A percentile compares a stretch with the other conserved stretches of the same genome.
phyloP scores from a whole-genome alignment of 2,113 vertebrate species.

The Onychostoma macrolepis region DNA sequence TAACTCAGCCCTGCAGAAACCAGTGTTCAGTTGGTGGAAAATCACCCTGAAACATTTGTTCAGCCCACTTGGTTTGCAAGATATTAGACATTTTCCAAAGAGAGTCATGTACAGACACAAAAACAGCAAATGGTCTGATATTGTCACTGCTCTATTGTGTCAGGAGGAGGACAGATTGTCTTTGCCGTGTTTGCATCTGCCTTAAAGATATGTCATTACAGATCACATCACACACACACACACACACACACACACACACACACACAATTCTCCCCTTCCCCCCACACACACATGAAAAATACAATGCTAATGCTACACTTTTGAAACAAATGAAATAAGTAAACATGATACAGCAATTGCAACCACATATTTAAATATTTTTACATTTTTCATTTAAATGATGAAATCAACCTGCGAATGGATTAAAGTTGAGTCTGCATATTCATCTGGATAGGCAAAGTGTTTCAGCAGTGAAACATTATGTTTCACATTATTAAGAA shows the following conservation, averaged over 20 bases:
- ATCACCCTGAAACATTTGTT: constrained; percentile 34
- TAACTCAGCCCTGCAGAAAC: constrained; percentile 1
- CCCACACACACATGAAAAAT: neutral
- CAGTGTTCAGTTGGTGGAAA: constrained; percentile 3
- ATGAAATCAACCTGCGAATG: no score
- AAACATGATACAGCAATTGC: neutral
- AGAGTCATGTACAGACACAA: neutral
- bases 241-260: neutral
- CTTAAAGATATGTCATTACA: neutral
- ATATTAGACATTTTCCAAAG: neutral
- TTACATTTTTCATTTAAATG: no score
- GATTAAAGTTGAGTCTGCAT: neutral
- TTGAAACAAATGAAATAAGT: neutral
- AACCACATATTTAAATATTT: neutral
- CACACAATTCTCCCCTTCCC: neutral
- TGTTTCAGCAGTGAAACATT: no score
- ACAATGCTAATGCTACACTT: neutral
- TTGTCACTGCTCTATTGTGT: neutral
- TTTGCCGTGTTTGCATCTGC: neutral
- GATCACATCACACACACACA: neutral
- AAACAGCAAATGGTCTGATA: constrained; percentile 11
- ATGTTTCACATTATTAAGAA: no score
- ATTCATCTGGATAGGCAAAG: neutral
- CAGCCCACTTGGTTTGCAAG: neutral
- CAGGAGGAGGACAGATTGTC: constrained; percentile 17